Evolutionary conservation across 2,888 invertebrate genomes (phyloP).

Genomic region (Tachina grossa): DNA sequence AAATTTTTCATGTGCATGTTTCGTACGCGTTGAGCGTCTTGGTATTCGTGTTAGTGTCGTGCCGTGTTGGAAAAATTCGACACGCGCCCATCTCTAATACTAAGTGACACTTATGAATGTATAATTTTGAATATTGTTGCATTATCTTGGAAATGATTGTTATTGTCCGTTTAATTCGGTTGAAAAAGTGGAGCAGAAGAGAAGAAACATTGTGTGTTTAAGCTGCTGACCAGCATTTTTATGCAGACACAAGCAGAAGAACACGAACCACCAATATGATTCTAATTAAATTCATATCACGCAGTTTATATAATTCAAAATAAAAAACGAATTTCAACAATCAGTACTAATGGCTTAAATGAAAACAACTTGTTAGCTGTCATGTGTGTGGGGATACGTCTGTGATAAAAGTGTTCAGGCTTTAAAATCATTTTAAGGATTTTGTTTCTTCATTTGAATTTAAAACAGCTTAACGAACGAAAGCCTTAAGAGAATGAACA

Average conservation of each 20-base stretch:
- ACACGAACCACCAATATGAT: neutral
- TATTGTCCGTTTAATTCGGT: slow-evolving; percentile 16
- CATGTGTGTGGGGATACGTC: neutral
- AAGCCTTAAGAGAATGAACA: too few relatives aligned
- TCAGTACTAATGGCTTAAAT: slow-evolving; percentile 3
- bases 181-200: neutral
- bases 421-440: neutral
- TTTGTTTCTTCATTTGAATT: too few relatives aligned
- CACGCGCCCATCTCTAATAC: too few relatives aligned
- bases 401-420: neutral
- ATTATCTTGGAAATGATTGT: slow-evolving; percentile 21
- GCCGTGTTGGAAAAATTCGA: too few relatives aligned
- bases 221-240: slow-evolving; percentile 1
- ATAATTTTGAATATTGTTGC: slow-evolving; percentile 25
- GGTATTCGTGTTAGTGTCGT: too few relatives aligned
- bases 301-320: slow-evolving; percentile 16
- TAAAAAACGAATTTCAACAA: neutral
- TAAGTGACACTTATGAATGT: slow-evolving; percentile 14
- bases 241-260: neutral
- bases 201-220: neutral
- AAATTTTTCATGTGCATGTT: too few relatives aligned
- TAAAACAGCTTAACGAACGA: too few relatives aligned
- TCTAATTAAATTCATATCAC: slow-evolving; percentile 30
- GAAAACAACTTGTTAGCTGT: slow-evolving; percentile 32
- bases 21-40: too few relatives aligned